Evolutionary conservation across 2,113 vertebrate species (phyloP).

Genomic region (Ellobius talpinus): DNA sequence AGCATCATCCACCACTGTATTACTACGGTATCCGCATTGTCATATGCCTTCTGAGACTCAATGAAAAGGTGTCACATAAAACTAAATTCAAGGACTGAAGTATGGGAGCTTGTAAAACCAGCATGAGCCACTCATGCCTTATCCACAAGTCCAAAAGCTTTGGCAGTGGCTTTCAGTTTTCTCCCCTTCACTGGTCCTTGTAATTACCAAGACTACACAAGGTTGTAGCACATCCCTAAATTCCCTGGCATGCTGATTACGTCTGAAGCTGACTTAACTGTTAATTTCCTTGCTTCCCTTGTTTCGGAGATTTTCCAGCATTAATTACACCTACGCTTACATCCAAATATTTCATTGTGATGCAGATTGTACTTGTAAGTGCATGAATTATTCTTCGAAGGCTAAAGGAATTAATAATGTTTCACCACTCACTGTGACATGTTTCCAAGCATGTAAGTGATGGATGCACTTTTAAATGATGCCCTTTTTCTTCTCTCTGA

Average conservation of each 20-base stretch:
- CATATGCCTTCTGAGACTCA: neutral
- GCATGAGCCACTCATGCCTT: neutral
- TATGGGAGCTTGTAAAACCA: neutral
- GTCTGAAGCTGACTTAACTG: constrained; percentile 52
- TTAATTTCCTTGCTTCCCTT: constrained; percentile 72
- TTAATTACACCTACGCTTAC: constrained; percentile 82
- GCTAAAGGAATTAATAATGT: constrained; percentile 80
- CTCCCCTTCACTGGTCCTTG: constrained; percentile 33
- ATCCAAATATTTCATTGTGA: constrained; percentile 84
- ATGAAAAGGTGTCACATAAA: neutral
- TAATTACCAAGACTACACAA: constrained; percentile 27
- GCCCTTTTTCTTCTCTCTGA: constrained; percentile 61
- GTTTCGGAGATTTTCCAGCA: constrained; percentile 74
- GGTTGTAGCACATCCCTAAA: constrained; percentile 28
- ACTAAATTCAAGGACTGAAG: constrained; percentile 41
- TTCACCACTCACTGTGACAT: constrained; percentile 79
- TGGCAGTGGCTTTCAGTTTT: neutral
- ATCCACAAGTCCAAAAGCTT: neutral
- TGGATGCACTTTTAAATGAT: constrained; percentile 70
- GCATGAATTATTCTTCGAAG: constrained; percentile 83
- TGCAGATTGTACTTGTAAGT: constrained; percentile 81
- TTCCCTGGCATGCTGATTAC: constrained; percentile 45
- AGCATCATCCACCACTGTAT: neutral
- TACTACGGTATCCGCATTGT: neutral
- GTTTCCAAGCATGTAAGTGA: constrained; percentile 78